phyloP scores from a whole-genome alignment of 2,888 invertebrate genomes.

The Pammene aurita region DNA sequence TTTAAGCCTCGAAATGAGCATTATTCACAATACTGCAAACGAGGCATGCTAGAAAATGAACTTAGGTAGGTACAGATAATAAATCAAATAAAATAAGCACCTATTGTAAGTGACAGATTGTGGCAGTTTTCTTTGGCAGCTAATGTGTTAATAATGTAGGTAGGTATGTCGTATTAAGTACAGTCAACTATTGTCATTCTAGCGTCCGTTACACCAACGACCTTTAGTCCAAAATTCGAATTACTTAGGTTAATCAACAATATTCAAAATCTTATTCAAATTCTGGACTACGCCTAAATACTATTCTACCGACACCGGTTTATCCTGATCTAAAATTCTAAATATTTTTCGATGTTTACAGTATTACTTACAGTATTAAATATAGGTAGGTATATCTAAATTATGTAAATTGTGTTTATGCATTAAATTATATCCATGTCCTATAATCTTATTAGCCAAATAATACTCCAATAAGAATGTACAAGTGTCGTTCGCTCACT shows the following conservation, averaged over 20 bases:
- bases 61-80: too few relatives aligned
- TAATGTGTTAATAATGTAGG: neutral
- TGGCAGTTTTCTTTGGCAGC: neutral
- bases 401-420: neutral
- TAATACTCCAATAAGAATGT: neutral
- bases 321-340: neutral
- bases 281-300: slow-evolving; percentile 29
- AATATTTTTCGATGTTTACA: neutral
- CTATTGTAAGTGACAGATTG: neutral
- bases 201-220: slow-evolving; percentile 20
- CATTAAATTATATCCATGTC: neutral
- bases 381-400: neutral
- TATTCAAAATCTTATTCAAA: slow-evolving; percentile 27
- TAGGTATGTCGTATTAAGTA: too few relatives aligned
- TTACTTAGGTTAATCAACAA: slow-evolving; percentile 18
- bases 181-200: slow-evolving; percentile 1
- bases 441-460: neutral
- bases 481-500: slow-evolving; percentile 5
- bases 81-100: too few relatives aligned
- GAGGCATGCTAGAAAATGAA: too few relatives aligned
- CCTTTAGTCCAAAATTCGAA: slow-evolving; percentile 20
- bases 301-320: slow-evolving; percentile 15
- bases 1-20: too few relatives aligned
- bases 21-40: too few relatives aligned
- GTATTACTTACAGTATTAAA: neutral